Conservation (phyloP, 2,113 vertebrate genomes). For the Oncorhynchus clarkii region DNA sequence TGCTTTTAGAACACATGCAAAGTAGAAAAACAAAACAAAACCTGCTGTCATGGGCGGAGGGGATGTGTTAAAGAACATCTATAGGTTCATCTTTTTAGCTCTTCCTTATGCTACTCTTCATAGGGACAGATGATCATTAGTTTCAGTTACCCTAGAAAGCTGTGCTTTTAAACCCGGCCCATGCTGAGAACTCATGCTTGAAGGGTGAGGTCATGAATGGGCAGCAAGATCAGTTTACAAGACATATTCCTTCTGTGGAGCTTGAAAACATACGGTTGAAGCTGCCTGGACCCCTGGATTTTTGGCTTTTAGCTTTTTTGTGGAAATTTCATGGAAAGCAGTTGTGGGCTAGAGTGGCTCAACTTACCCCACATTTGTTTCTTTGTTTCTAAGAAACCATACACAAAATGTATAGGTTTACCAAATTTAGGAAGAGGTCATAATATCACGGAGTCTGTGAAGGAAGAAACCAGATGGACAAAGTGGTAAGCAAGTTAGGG, state of each 20-base stretch:
- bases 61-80: background rate
- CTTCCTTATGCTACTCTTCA: conserved; percentile 37
- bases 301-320: conserved; percentile 14
- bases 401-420: too few relatives aligned
- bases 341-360: background rate
- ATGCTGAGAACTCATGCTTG: conserved; percentile 61
- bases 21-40: background rate
- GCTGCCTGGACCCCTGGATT: conserved; percentile 36
- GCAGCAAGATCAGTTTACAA: conserved; percentile 68
- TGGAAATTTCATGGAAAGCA: conserved; percentile 22
- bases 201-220: conserved; percentile 72
- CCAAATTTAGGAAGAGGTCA: too few relatives aligned
- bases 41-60: background rate
- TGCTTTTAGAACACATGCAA: background rate
- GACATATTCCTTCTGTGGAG: conserved; percentile 55
- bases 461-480: background rate
- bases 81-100: conserved; percentile 9
- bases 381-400: too few relatives aligned
- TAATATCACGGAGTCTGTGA: too few relatives aligned
- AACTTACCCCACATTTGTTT: too few relatives aligned
- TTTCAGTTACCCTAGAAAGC: conserved; percentile 55
- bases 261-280: conserved; percentile 42
- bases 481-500: too few relatives aligned
- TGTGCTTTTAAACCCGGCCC: conserved; percentile 56
- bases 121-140: conserved; percentile 56